Base-by-base conservation (phyloP, 2,113 vertebrate genomes). In the Zapus hudsonius region DNA sequence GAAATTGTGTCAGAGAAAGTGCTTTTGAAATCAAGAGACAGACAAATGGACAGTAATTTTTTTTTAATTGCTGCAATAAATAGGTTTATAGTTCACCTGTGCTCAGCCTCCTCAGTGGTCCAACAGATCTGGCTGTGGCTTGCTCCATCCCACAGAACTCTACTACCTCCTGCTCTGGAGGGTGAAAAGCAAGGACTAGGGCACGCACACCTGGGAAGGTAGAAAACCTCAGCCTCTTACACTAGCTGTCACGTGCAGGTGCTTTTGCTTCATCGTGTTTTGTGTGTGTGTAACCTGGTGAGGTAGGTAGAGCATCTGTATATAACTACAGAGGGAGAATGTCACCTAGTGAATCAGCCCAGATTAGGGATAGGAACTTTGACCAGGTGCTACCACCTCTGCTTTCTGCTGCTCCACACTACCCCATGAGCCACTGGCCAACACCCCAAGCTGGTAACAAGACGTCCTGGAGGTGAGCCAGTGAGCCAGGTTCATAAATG, bases 1-100 rank as follows among this genome's bases (percentile, higher is more conserved):
- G 73, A 78, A 92, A 59, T 90, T 61, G n/a, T 67, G 11, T 69
- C 55, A 52, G 27, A 87, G 82, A 87, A 94, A 76, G 20, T 64
- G 66, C 40, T 73, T 84, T n/a, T 74, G 59, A 92, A 88, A 55
- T 87, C 66, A 90, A 84, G n/a, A 87, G 36, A 29, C 8, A 10
- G 27, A 74, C 29, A 55, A 91, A 86, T 80, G 74, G 5, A 61
- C 36, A 52, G 3, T 38, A 55, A 69, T 80, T 61, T 69, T 44
- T 52, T 79, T 84, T 95, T 78, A 72, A 90, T 86, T 94, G 40
- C 27, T 87, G 19, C 47, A 92, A 22, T 95, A 85, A 92, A 64
- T 61, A 80, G 16, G 5, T n/a, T 91, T 52, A 52, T 47, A 80
- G 40, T 93, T 95, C 38, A 64, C n/a, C 52, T 79, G 19, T 94